Base-by-base conservation (phyloP, 1,140 invertebrate species). In the Hetaerina americana region DNA sequence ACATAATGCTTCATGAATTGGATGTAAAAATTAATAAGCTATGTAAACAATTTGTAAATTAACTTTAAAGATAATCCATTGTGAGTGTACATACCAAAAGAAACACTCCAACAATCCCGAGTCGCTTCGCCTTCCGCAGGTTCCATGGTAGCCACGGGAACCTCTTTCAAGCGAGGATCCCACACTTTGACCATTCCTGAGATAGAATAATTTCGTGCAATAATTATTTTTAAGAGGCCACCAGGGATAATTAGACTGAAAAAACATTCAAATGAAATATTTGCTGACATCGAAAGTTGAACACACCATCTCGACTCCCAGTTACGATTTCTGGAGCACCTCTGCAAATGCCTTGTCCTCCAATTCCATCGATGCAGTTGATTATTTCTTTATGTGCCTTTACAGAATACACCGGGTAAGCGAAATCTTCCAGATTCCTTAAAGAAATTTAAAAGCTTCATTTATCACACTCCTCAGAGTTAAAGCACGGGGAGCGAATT, bases 281-380 rank as follows among this genome's bases (percentile, higher is more conserved):
- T n/a, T n/a, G n/a, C n/a, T n/a, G n/a, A n/a, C n/a, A n/a, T n/a
- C n/a, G n/a, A n/a, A n/a, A n/a, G n/a, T n/a, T n/a, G n/a, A n/a
- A 76, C 72, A 79, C 83, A 88, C 95, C 95, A 87, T 98, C 95
- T 82, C 92, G 85, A 75, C 94, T 93, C 15, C 94, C 95, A 22
- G 96, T 98, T 0, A 92, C 93, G 75, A 98, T 89, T 87, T 98
- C 96, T 26, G 95, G 94, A 6, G 95, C 93, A 26, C 94, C 95
- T 81, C 90, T 93, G 57, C 92, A 92, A 22, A 89, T 80, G 68
- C 83, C 88, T 25, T 89, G 87, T 6, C 95, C 96, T n/a, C 90
- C 94, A 73, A 97, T 87, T 18, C 93, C 95, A 86, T 98, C 95
- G 73, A 98, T 94, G 26, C 87, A 83, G 83, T 98, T 98, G 71